Conservation (phyloP, 2,888 invertebrate species). For the Eudasyphora cyanicolor region DNA sequence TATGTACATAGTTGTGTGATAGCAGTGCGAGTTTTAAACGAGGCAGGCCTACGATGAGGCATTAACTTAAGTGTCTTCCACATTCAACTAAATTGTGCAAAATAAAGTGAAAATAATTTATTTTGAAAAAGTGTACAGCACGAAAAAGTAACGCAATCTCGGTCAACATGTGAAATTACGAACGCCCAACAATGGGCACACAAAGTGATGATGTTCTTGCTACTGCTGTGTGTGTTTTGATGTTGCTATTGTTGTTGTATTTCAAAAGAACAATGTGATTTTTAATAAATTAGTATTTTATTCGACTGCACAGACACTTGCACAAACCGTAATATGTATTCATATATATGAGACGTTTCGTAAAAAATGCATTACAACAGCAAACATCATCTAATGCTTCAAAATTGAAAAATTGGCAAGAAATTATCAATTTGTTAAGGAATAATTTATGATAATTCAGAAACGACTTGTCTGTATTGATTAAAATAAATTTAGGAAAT, state of each 20-base stretch:
- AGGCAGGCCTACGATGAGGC: slow-evolving; percentile 25
- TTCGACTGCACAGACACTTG: slow-evolving; percentile 17
- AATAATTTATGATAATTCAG: too few species aligned
- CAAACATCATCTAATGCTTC: too few species aligned
- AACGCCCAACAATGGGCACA: slow-evolving; percentile 4
- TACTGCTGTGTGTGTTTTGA: not conserved
- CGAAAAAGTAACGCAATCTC: slow-evolving; percentile 35
- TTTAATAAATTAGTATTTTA: slow-evolving; percentile 47
- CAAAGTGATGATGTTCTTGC: too few species aligned
- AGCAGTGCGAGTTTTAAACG: not conserved
- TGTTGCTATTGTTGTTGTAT: not conserved
- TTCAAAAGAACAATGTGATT: slow-evolving; percentile 34
- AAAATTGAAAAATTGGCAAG: too few species aligned
- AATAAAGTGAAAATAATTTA: slow-evolving; percentile 61
- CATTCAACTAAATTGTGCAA: slow-evolving; percentile 51
- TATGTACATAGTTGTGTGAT: not conserved
- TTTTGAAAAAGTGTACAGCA: slow-evolving; percentile 43
- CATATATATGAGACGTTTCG: not conserved
- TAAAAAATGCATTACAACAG: too few species aligned
- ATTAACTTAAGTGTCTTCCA: slow-evolving; percentile 59
- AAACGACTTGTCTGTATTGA: too few species aligned
- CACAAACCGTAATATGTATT: too few species aligned
- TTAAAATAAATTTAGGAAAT: too few species aligned
- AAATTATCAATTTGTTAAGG: too few species aligned
- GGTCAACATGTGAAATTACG: slow-evolving; percentile 45